Evolutionary conservation across 2,113 vertebrate genomes (phyloP), one percentile per base, ranked within the genome.

Genomic region (Dunckerocampus dactyliophorus): DNA sequence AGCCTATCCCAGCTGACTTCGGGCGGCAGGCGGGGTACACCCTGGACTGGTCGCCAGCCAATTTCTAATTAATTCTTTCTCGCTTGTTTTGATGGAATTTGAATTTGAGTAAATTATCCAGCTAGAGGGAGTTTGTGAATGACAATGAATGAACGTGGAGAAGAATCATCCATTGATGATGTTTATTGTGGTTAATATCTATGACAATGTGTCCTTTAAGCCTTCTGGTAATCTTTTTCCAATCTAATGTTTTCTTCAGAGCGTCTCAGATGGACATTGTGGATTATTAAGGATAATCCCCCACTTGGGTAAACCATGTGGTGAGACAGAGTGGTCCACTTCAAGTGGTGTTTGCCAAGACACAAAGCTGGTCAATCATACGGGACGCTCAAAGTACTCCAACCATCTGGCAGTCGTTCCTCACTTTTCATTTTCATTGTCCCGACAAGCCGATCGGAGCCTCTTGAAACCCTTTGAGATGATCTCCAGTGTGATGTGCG

Each of bases 261-360:
- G 59, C 59, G 73, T 68, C 65, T 65, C 55, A 54, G 77, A 81
- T 80, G 85, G 69, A 67, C 61, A 75, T 77, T 67, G 56, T 73
- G 79, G 80, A 81, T 83, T 80, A 42, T 82, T 80, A 42, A 84
- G 15, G 46, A 22, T 80, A 88, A 88, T 78, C 87, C 59, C 63
- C 59, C 2, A 47, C 47, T 75, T 65, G 79, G 67, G 64, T 75
- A 28, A 68, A 71, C 24, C 15, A 53, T 54, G 22, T 1, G 65
- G 31, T 21, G 42, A 16, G 63, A 72, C 58, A n/a, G n/a, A n/a
- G n/a, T 28, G 60, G 60, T 62, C 71, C 53, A 67, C 49, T 73
- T 82, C 49, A 67, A 21, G 59, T 57, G 60, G 28, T 8, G 53
- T 56, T 19, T 56, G 17, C 22, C 28, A 7, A 56, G n/a, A 37